Evolutionary conservation across 2,113 vertebrate species (phyloP).

Genomic region (Calidris pygmaea): DNA sequence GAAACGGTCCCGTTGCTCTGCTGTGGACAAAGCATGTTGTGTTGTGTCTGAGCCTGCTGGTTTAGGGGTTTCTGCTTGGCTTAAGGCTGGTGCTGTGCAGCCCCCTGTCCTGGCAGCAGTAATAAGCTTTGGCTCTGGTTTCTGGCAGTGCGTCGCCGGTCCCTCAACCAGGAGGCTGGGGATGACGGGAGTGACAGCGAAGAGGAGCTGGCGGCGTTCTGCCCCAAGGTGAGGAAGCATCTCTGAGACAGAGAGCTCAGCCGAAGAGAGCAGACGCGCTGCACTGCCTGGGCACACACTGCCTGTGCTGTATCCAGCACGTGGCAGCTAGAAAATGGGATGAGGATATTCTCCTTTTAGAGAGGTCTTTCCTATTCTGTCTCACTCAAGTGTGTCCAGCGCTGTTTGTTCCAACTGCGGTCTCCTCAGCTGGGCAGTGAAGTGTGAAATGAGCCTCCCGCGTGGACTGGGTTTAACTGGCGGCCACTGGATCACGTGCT

Average conservation of each 20-base stretch:
- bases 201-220: constrained; percentile 94
- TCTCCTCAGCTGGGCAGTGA: not conserved
- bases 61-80: not conserved
- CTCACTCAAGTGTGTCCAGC: not conserved
- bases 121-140: not conserved
- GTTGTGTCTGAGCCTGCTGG: not conserved
- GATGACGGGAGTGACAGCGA: constrained; percentile 88
- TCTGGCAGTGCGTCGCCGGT: constrained; percentile 77
- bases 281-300: rapidly evolving
- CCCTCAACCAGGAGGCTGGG: constrained; percentile 65
- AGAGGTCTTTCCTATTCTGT: not conserved
- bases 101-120: not conserved
- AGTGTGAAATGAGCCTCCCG: not conserved
- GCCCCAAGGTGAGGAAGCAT: constrained; percentile 79
- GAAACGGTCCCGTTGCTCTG: not conserved
- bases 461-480: not conserved
- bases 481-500: not conserved
- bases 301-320: rapidly evolving
- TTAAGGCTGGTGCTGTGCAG: not conserved
- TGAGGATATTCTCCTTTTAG: not conserved
- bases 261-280: not conserved
- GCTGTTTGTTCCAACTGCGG: not conserved
- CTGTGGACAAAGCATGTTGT: not conserved
- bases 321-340: not conserved
- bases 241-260: not conserved